These are phyloP conservation scores for Aldrovandia affinis DNA, from an alignment of 2,797 vertebrate genomes.

Conservation along the genomic window DNA sequence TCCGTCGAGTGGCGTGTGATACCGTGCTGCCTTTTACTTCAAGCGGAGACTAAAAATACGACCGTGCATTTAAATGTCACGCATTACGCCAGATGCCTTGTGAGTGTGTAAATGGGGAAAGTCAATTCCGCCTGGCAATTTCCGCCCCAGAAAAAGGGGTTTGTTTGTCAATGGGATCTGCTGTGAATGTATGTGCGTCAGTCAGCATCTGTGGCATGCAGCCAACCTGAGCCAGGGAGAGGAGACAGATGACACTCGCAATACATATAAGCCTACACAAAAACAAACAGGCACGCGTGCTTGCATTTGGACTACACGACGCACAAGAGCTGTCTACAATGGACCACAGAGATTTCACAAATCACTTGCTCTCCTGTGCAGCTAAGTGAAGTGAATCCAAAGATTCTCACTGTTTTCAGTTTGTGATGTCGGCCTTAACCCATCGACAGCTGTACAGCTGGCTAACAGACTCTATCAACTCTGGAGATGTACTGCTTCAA, in stretches of 20 bases:
- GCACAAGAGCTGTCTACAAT: neutral
- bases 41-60: slow-evolving; percentile 15
- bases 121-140: slow-evolving; percentile 19
- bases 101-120: slow-evolving; percentile 9
- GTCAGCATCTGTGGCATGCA: neutral
- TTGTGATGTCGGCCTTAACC: neutral
- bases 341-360: neutral
- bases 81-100: neutral
- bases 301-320: neutral
- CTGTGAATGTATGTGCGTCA: neutral
- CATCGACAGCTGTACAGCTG: neutral
- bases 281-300: neutral
- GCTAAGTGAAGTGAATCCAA: neutral
- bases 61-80: slow-evolving; percentile 18
- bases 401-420: neutral
- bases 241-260: neutral
- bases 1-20: neutral
- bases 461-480: too few species aligned
- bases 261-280: too few species aligned
- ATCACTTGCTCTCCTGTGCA: neutral
- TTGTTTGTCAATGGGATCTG: neutral
- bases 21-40: neutral
- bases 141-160: neutral
- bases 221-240: neutral
- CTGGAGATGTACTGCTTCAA: neutral